Evolutionary conservation across 1,140 invertebrate species (phyloP).

Genomic region (Euura lappo): DNA sequence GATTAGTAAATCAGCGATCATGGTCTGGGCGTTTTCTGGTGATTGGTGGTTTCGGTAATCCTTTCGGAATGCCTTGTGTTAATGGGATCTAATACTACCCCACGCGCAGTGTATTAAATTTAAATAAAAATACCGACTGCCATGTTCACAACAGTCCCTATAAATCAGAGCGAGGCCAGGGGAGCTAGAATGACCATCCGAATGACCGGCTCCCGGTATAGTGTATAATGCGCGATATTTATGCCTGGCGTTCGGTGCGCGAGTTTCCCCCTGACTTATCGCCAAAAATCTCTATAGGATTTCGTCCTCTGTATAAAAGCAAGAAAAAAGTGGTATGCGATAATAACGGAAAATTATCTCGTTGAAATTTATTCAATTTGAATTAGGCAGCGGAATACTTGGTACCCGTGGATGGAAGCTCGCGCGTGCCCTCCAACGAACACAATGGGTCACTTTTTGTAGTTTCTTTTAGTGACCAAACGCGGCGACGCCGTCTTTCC

Average conservation of each 20-base stretch:
- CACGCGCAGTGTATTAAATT: conserved; percentile 54
- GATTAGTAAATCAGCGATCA: neutral
- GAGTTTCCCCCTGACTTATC: neutral
- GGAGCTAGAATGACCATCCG: conserved; percentile 43
- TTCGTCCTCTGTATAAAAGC: too few species aligned
- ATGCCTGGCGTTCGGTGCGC: conserved; percentile 47
- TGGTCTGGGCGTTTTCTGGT: neutral
- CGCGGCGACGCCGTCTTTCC: neutral
- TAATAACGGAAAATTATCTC: too few species aligned
- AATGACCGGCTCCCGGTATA: conserved; percentile 41
- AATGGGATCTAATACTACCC: neutral
- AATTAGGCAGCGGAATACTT: too few species aligned
- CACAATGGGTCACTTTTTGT: too few species aligned
- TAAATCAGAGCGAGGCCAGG: conserved; percentile 47
- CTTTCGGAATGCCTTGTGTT: conserved; percentile 5
- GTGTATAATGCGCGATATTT: conserved; percentile 59
- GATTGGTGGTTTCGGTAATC: neutral
- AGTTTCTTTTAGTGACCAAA: too few species aligned
- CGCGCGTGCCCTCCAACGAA: too few species aligned
- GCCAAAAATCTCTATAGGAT: neutral
- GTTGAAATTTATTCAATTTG: too few species aligned
- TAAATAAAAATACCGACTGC: conserved; percentile 62
- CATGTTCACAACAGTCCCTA: conserved; percentile 56
- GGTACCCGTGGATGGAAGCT: too few species aligned
- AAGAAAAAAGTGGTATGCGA: too few species aligned